Evolutionary conservation across 2,888 invertebrate genomes (phyloP).

Genomic region (Cremastinae sp.): DNA sequence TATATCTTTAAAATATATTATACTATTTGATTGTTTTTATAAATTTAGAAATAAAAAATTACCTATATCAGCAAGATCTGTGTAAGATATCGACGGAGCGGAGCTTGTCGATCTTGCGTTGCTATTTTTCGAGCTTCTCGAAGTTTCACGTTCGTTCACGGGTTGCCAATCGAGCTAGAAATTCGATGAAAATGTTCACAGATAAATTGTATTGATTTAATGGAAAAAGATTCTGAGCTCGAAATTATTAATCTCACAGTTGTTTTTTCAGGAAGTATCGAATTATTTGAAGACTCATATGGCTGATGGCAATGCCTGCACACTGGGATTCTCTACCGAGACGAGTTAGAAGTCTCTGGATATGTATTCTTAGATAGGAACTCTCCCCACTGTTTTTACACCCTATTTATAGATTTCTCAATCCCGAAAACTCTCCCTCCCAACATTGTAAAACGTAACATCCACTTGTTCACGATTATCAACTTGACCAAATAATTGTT

Average conservation of each 20-base stretch:
- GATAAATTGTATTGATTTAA: conserved; percentile 32
- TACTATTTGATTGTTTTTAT: neutral
- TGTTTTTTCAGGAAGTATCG: conserved; percentile 50
- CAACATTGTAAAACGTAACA: conserved; percentile 22
- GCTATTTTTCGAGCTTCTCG: conserved; percentile 73
- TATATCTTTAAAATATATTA: too few relatives aligned
- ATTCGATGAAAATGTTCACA: conserved; percentile 47
- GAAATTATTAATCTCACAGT: conserved; percentile 3
- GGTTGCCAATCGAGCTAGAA: conserved; percentile 73
- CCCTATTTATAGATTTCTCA: conserved; percentile 64
- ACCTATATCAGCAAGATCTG: conserved; percentile 73
- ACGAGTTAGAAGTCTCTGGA: conserved; percentile 69
- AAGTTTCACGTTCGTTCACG: conserved; percentile 67
- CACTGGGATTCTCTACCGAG: conserved; percentile 53
- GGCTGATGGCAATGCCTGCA: conserved; percentile 34
- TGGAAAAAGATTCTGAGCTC: too few relatives aligned
- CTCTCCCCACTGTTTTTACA: conserved; percentile 71
- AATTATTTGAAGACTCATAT: conserved; percentile 42
- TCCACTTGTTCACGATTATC: conserved; percentile 27
- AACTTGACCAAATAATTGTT: conserved; percentile 1
- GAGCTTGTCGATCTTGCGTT: conserved; percentile 72
- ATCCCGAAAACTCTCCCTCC: conserved; percentile 45
- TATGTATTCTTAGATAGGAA: conserved; percentile 77
- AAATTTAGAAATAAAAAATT: conserved; percentile 43
- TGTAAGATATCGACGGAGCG: conserved; percentile 68